Base-by-base conservation (phyloP, 2,888 invertebrate species). In the Carterocephalus palaemon region DNA sequence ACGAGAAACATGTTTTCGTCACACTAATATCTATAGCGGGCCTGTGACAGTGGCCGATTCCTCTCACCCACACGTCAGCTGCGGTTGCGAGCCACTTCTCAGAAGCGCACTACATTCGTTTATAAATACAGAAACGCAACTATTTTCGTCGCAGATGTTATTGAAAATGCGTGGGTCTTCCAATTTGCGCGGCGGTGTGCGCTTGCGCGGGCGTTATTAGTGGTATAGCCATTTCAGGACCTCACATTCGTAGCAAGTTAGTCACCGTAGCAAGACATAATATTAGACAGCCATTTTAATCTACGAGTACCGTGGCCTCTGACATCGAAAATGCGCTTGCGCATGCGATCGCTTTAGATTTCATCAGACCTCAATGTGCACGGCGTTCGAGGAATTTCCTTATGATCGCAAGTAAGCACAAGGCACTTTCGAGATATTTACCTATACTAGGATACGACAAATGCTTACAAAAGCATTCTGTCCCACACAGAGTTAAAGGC, bases 371-470 rank as follows among this genome's bases (percentile, higher is more conserved):
- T 8, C n/a, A 22, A 3, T 8, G 29, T 16, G 16, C 16, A 16
- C 16, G n/a, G 29, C 16, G n/a, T 8, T 29, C 15, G 16, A 29
- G 38, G 38, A 39, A 39, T 39, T 39, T 13, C 20, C 28, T 39
- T 28, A 39, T 39, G 67, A 70, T 68, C 28, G 36, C 23, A 64
- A 57, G 52, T 20, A 38, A 28, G 23, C 23, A 37, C 23, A 29
- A 3, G 13, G 16, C 8, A 29, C 29, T n/a, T 15, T 16, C 16
- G 8, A 29, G 29, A 29, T 28, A 28, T 29, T 16, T 8, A 29
- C 29, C 15, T 16, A 16, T 16, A 4, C 4, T 5, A 16, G 8
- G 20, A 20, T 20, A 6, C 19, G 26, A 29, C 13, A 31, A 17
- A 5, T 7, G 15, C 31, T 8, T 32, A 28, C 22, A 8, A 19